Conservation (phyloP, 2,888 invertebrate species). For the Eurytoma californica region DNA sequence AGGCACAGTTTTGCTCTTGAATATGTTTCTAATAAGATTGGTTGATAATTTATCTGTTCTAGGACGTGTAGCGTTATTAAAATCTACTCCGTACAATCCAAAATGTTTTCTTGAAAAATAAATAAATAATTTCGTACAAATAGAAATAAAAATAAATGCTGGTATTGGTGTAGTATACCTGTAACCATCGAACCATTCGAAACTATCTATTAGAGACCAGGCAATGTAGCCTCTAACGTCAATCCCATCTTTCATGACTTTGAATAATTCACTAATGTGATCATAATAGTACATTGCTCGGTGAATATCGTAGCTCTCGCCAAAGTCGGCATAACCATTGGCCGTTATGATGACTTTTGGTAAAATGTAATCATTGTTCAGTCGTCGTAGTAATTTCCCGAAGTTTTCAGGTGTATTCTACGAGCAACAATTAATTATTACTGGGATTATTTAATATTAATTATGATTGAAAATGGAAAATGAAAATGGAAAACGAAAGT, state of each 20-base stretch:
- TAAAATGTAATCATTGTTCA: conserved; percentile 77
- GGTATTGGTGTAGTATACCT: conserved; percentile 75
- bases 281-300: conserved; percentile 71
- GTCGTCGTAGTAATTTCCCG: conserved; percentile 77
- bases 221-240: conserved; percentile 80
- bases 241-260: conserved; percentile 61
- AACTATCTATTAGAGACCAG: conserved; percentile 86
- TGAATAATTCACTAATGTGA: conserved; percentile 62
- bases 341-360: conserved; percentile 79
- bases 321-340: conserved; percentile 78
- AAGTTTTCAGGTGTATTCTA: conserved; percentile 82
- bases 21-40: conserved; percentile 77
- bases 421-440: neutral
- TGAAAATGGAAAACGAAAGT: no score
- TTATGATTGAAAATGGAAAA: neutral
- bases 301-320: conserved; percentile 76
- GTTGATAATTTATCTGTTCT: conserved; percentile 82
- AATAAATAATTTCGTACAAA: conserved; percentile 14
- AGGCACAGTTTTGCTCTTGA: conserved; percentile 69
- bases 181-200: conserved; percentile 87
- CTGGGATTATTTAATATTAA: neutral
- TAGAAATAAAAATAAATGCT: neutral
- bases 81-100: conserved; percentile 83
- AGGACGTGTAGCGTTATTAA: conserved; percentile 77
- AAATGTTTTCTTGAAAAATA: conserved; percentile 72